Evolutionary conservation across 2,113 vertebrate species (phyloP).

Genomic region (Hemiprocne comata): DNA sequence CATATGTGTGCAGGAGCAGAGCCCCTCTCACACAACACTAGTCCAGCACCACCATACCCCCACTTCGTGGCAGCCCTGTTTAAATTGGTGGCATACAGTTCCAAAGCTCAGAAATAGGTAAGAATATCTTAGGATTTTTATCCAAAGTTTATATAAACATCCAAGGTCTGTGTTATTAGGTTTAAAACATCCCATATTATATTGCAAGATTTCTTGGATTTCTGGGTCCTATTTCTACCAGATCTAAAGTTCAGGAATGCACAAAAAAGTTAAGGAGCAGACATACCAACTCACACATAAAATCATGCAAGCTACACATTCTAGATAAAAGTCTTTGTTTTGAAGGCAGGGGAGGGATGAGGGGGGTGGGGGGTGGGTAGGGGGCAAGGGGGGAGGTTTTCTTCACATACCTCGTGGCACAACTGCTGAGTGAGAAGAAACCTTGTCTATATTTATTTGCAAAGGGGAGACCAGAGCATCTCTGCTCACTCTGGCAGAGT

Average conservation of each 20-base stretch:
- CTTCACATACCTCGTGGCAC: background rate
- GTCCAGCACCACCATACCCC: background rate
- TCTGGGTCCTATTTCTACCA: background rate
- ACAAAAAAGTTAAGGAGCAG: background rate
- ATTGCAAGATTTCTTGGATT: background rate
- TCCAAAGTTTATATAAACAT: background rate
- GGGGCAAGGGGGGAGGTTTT: background rate
- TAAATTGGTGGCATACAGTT: background rate
- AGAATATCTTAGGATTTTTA: background rate
- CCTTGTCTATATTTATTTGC: background rate
- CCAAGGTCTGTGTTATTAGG: background rate
- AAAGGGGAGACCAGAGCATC: background rate
- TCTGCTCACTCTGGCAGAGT: background rate
- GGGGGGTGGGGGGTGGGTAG: rapidly evolving
- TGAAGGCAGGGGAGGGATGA: background rate
- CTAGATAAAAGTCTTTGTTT: background rate
- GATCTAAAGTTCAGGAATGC: background rate
- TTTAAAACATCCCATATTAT: background rate
- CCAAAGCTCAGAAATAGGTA: background rate
- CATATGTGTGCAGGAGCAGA: background rate
- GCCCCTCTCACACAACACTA: background rate
- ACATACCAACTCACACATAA: background rate
- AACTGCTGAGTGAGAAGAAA: background rate
- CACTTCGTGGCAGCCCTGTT: background rate
- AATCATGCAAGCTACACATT: rapidly evolving